phyloP scores from a whole-genome alignment of 2,888 invertebrate species.

The Thymelicus lineola region DNA sequence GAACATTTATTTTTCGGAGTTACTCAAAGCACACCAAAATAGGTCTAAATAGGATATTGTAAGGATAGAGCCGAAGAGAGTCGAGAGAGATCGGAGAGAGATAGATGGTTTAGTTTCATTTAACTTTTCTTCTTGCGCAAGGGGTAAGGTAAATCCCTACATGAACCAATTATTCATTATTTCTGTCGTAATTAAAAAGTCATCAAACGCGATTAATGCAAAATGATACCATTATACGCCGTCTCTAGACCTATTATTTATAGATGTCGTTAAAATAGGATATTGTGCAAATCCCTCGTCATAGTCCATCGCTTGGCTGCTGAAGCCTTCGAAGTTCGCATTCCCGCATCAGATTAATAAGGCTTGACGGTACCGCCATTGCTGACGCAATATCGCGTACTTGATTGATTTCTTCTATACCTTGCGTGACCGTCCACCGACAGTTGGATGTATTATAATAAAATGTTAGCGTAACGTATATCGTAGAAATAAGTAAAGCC shows the following conservation, averaged over 20 bases:
- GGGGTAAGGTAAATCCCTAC: no score
- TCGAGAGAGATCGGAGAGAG: no score
- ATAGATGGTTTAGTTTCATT: no score
- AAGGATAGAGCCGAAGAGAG: no score
- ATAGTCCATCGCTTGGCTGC: slow-evolving; percentile 45
- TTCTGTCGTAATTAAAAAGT: no score
- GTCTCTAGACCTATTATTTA: slow-evolving; percentile 11
- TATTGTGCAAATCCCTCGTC: slow-evolving; percentile 53
- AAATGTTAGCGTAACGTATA: not conserved
- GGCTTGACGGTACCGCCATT: slow-evolving; percentile 40
- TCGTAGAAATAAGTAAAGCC: not conserved
- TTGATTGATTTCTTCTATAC: slow-evolving; percentile 32
- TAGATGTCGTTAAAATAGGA: slow-evolving; percentile 25
- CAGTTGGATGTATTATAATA: slow-evolving; percentile 2
- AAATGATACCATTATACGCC: not conserved
- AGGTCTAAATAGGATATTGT: no score
- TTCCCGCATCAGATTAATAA: slow-evolving; percentile 63
- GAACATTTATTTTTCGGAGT: no score
- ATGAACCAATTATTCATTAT: no score
- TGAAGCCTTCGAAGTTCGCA: slow-evolving; percentile 65
- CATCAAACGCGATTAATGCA: no score
- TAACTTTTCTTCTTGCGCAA: no score
- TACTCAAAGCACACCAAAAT: no score
- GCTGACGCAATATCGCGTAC: slow-evolving; percentile 28
- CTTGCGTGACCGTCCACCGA: slow-evolving; percentile 9